Base-by-base conservation (phyloP, 2,113 vertebrate species). In the Hippocampus comes region DNA sequence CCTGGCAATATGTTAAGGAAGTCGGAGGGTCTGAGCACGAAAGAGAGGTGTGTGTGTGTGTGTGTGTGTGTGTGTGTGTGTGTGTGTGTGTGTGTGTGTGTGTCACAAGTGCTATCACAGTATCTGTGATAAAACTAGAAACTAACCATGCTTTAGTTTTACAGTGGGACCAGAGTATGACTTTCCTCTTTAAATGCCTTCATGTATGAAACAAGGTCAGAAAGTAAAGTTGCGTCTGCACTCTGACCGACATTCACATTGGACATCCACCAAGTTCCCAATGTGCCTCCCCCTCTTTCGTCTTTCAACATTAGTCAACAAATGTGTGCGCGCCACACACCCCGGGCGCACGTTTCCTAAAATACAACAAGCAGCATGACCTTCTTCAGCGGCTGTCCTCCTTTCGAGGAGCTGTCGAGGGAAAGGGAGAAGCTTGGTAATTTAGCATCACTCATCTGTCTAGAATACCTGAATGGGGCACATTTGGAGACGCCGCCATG, bases 341-440 rank as follows among this genome's bases (percentile, higher is more conserved):
- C 56, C 27, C 27, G 15, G 15, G 64, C 88, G 69, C 82, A 78
- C 38, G 72, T 87, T 86, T 90, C 90, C 88, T 89, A 91, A 92
- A 92, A 91, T 89, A 91, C 86, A 86, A 74, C 80, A 80, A 72
- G 87, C 75, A 20, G 14, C 10, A 67, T 89, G 91, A 92, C 92
- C 92, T 92, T 92, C 89, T 91, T 90, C 87, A 88, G 86, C 89
- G 88, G 87, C 84, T 92, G 92, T 88, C 91, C 92, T 92, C 84
- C 67, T 93, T 93, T 83, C 86, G 87, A 85, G 83, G 72, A 81
- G 83, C 90, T 84, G 83, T 85, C 90, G 70, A 86, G 89, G 90
- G 86, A 90, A 84, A 76, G 65, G 41, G 27, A 61, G 59, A 61
- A 61, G 59, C 59, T 34, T 17, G 27, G 27, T 27, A 61, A 61